A percentile compares a stretch with the other conserved stretches of the same genome.
phyloP scores from a whole-genome alignment of 1,140 invertebrate species.

The Mactra quadrangularis region DNA sequence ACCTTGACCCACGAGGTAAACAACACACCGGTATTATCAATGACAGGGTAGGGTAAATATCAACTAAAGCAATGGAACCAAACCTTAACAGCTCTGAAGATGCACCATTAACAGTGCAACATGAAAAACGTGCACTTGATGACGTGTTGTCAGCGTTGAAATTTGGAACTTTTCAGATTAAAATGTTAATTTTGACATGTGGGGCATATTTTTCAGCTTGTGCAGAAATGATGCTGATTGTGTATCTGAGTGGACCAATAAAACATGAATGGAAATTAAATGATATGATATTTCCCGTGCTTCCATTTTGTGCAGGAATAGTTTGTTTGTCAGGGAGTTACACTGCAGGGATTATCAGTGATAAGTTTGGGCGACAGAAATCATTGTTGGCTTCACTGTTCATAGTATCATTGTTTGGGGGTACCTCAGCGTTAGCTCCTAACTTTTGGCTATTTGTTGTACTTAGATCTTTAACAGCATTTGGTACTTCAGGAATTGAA shows the following conservation, averaged over 20 bases:
- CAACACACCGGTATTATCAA: no score
- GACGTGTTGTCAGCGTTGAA: slow-evolving; percentile 74
- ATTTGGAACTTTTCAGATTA: slow-evolving; percentile 76
- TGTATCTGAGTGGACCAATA: slow-evolving; percentile 77
- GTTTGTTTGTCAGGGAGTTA: slow-evolving; percentile 74
- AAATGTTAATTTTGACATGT: slow-evolving; percentile 74
- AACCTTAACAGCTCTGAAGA: neutral
- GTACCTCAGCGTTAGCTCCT: slow-evolving; percentile 71
- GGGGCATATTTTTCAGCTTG: slow-evolving; percentile 80
- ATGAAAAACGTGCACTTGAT: slow-evolving; percentile 65
- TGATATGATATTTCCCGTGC: slow-evolving; percentile 72
- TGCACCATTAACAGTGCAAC: neutral
- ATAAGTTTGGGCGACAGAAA: slow-evolving; percentile 73
- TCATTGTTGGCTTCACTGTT: slow-evolving; percentile 71
- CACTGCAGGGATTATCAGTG: slow-evolving; percentile 75
- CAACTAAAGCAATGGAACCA: no score
- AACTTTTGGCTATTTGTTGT: slow-evolving; percentile 73
- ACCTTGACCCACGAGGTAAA: no score
- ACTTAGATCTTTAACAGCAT: slow-evolving; percentile 70
- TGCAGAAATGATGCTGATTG: slow-evolving; percentile 77
- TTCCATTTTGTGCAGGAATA: slow-evolving; percentile 73
- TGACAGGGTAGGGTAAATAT: no score
- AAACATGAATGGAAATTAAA: slow-evolving; percentile 75
- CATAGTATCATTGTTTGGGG: slow-evolving; percentile 70
- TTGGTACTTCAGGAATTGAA: slow-evolving; percentile 76